Evolutionary conservation across 2,797 vertebrate genomes (phyloP), one percentile per base, ranked within the genome.

Genomic region (Danio albolineatus): DNA sequence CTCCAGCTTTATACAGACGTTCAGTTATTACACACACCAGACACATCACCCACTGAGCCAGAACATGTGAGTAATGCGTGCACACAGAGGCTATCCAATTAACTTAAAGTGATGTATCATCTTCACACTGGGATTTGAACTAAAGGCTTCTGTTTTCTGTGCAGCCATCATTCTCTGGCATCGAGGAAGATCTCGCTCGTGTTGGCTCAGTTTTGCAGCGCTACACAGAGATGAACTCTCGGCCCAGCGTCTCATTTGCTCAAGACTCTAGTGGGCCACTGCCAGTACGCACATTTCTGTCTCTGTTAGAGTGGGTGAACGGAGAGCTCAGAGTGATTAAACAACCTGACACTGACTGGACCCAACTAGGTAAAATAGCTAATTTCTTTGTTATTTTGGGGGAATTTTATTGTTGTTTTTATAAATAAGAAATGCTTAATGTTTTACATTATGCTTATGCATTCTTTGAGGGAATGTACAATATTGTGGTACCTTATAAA

Each of bases 1-100:
- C 94, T 99, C 3, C 94, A 94, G 80, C 96, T 99, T 76, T 97
- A 97, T 87, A 91, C 94, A 3, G 93, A 96, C 19, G 92, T 99
- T 82, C 93, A 90, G 84, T 89, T 94, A 17, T 89, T 97, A 6
- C 93, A 96, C 85, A 90, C 92, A 19, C 84, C 87, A 59, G 87
- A 83, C 51, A 73, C 89, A 59, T 75, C 51, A 0, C 81, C 92
- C n/a, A 88, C 90, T 14, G 87, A 91, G 70, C 83, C 93, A 7
- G 87, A 93, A 82, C 86, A 90, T 21, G 97, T 98, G 66, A 93
- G 94, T 88, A 48, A 0, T 19, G 51, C 16, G 36, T 59, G 53
- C 48, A n/a, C 41, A 74, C 51, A 21, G 28, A 38, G 70, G 16
- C 59, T 51, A 38, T 62, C 44, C 19, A 36, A 10, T 67, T 64